Conservation (phyloP, 2,113 vertebrate genomes). For the Anas platyrhynchos region DNA sequence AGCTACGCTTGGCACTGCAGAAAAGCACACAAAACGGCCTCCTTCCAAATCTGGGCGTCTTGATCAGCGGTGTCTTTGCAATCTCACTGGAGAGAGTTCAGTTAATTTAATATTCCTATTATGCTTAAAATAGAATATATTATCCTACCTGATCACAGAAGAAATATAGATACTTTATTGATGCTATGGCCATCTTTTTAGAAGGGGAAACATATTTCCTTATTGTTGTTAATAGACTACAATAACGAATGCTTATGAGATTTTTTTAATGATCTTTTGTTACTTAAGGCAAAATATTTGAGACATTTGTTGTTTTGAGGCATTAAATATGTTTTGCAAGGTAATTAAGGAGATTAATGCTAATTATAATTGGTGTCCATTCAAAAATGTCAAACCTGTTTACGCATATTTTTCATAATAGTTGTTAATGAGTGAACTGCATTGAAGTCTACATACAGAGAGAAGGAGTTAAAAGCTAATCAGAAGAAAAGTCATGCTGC, state of each 20-base stretch:
- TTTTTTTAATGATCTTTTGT: slow-evolving; percentile 49
- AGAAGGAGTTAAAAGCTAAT: slow-evolving; percentile 75
- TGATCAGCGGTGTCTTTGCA: background rate
- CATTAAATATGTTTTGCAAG: slow-evolving; percentile 72
- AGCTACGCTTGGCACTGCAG: fast-evolving
- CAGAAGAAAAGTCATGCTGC: slow-evolving; percentile 73
- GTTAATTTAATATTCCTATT: background rate
- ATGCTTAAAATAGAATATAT: background rate
- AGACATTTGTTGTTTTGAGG: slow-evolving; percentile 72
- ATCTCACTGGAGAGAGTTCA: background rate
- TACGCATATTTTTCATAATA: slow-evolving; percentile 62
- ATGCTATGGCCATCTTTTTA: background rate
- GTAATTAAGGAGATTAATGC: slow-evolving; percentile 79
- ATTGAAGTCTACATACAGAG: slow-evolving; percentile 49
- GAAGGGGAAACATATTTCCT: background rate
- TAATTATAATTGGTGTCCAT: slow-evolving; percentile 79
- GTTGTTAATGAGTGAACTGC: slow-evolving; percentile 74
- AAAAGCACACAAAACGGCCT: fast-evolving
- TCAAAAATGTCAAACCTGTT: slow-evolving; percentile 77
- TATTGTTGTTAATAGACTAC: background rate
- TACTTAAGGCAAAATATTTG: slow-evolving; percentile 71
- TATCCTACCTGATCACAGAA: background rate
- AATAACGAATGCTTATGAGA: background rate
- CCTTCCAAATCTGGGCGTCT: background rate
- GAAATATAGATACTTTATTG: background rate